Base-by-base conservation (phyloP, 2,797 vertebrate genomes). In the Lutjanus argentimaculatus region DNA sequence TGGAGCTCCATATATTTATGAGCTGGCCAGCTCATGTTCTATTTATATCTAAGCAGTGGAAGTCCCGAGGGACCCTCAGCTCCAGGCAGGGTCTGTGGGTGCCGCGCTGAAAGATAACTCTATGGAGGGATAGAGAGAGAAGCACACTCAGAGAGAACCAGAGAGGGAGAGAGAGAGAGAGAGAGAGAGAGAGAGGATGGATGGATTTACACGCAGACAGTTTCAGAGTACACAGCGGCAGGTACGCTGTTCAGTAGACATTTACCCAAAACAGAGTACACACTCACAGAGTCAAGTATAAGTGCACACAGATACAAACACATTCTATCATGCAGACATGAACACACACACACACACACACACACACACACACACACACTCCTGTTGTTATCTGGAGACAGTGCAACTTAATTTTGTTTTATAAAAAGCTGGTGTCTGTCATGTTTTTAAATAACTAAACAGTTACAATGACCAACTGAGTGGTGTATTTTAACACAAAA, bases 21-120 rank as follows among this genome's bases (percentile, higher is more conserved):
- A 91, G 91, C 75, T 83, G 88, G 91, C 88, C 90, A 74, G 88
- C 92, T 92, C 88, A 90, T 89, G 82, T 91, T 93, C 94, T 95
- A 94, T 95, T 95, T 92, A 94, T 95, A 95, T 90, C 89, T 15
- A 82, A 88, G 86, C 86, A 90, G 84, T 77, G 81, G 89, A 91
- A 84, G 76, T 93, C 94, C 93, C 91, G 36, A 62, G 77, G 93
- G 93, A 85, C 80, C 78, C 77, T 77, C 82, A 73, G 90, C 91
- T 89, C 75, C 81, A 86, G 90, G 91, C 90, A 77, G 83, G 80
- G 88, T 77, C 78, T 91, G 82, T 91, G 86, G 92, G 92, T 93
- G 89, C 86, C 82, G 78, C 36, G 67, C 82, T 81, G 83, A 89
- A 79, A 84, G 88, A 88, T 88, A 90, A 85, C 86, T 93, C 85